These are phyloP conservation scores for Aculops lycopersici DNA, from an alignment of 1,140 invertebrate species.

Conservation along the genomic window DNA sequence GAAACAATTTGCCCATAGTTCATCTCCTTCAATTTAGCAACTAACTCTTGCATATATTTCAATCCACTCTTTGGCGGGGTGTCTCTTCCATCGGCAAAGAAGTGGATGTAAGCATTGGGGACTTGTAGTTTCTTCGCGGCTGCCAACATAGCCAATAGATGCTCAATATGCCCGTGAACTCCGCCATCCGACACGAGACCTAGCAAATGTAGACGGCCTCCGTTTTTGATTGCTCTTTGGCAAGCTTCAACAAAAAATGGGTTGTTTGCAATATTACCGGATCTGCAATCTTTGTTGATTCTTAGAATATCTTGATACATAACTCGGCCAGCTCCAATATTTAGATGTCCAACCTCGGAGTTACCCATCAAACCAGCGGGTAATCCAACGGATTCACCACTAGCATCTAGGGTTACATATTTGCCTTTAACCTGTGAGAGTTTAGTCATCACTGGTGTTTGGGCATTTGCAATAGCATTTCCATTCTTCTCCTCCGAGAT, in stretches of 20 bases:
- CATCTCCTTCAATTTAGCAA: conserved; percentile 9
- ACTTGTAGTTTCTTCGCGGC: conserved; percentile 16
- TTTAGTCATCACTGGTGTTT: conserved; percentile 18
- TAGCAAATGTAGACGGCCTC: conserved; percentile 17
- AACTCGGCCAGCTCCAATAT: conserved; percentile 21
- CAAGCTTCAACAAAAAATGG: conserved; percentile 14
- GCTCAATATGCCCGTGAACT: conserved; percentile 21
- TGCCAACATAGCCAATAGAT: conserved; percentile 17
- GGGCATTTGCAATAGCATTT: conserved; percentile 17
- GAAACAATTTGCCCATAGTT: conserved; percentile 18
- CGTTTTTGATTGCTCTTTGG: conserved; percentile 14
- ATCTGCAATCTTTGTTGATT: conserved; percentile 14
- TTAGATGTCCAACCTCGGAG: conserved; percentile 22
- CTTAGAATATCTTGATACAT: conserved; percentile 22
- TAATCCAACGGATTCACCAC: conserved; percentile 19
- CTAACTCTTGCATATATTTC: conserved; percentile 10
- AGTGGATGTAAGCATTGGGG: conserved; percentile 18
- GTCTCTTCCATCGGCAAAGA: conserved; percentile 20
- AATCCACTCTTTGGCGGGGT: conserved; percentile 18
- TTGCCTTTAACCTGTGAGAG: conserved; percentile 15
- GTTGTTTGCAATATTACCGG: conserved; percentile 15
- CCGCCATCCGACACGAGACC: conserved; percentile 20
- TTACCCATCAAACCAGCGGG: conserved; percentile 21
- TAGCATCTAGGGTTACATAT: conserved; percentile 18
- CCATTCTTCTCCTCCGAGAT: conserved; percentile 16